A percentile compares a stretch with the other conserved stretches of the same genome.
phyloP scores from a whole-genome alignment of 1,140 invertebrate genomes.

The Brachionus plicatilis region DNA sequence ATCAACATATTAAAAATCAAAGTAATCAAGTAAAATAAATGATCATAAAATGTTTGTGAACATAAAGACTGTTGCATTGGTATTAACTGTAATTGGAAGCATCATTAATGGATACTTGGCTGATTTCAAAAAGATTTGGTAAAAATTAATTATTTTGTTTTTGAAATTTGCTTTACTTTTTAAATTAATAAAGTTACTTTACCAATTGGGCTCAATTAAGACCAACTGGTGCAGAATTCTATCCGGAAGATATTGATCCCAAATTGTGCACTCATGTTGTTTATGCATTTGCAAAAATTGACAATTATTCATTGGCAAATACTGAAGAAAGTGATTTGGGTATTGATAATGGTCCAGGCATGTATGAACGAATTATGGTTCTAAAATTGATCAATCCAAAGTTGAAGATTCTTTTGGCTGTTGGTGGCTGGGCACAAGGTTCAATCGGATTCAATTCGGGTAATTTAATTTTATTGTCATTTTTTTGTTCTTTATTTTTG shows the following conservation, averaged over 20 bases:
- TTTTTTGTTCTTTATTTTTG: background rate
- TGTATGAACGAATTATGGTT: constrained; percentile 5
- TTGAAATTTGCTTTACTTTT: background rate
- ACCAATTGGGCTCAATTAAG: constrained; percentile 87
- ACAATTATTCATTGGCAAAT: constrained; percentile 65
- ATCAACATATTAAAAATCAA: background rate
- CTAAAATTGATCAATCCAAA: background rate
- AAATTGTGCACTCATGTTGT: constrained; percentile 84
- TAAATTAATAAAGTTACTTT: constrained; percentile 64
- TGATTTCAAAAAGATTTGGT: constrained; percentile 4
- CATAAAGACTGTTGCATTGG: background rate
- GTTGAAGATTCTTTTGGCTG: background rate
- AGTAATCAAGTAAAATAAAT: background rate
- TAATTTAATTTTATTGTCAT: background rate
- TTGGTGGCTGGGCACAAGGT: constrained; percentile 73
- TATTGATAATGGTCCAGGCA: constrained; percentile 15
- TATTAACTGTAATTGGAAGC: background rate
- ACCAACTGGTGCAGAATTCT: constrained; percentile 74
- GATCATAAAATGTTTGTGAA: background rate
- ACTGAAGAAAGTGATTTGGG: constrained; percentile 73
- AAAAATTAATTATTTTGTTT: background rate
- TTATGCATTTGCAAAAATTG: constrained; percentile 76
- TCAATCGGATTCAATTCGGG: constrained; percentile 44
- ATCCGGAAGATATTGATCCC: constrained; percentile 77
- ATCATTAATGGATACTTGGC: background rate